Base-by-base conservation (phyloP, 2,888 invertebrate genomes). In the Masnerella sp. region DNA sequence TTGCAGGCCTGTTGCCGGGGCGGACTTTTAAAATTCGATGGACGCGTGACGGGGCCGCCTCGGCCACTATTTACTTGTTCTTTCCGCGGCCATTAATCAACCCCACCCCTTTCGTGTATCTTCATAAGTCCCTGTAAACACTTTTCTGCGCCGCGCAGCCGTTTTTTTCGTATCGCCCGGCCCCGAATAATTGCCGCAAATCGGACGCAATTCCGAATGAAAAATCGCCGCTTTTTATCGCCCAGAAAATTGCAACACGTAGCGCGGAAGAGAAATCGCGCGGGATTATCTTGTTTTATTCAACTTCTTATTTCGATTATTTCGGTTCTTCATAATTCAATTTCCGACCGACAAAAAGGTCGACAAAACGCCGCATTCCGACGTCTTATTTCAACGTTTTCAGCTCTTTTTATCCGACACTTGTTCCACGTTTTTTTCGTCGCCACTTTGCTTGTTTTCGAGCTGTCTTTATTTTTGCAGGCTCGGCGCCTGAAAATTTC, bases 51-150 rank as follows among this genome's bases (percentile, higher is more conserved):
- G 74, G 69, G 43, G 74, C 70, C 69, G 74, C 65, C 56, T 51
- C 74, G 40, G 61, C 52, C 70, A 70, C 61, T 75, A 67, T 75
- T 75, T 75, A 71, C 70, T 75, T 71, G 65, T 75, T 75, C 67
- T 52, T 70, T 70, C 74, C 52, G 51, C 58, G 30, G 67, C 43
- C 67, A 75, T 75, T 75, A 75, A 75, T 75, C 75, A 75, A 75
- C 71, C 70, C 76, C 69, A 72, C 72, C 74, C 58, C 47, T 70
- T 67, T 72, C 72, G 62, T 74, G 71, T 71, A 76, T 71, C 74
- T 59, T 71, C 56, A 68, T 68, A 69, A 71, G 51, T 45, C 56
- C 34, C 38, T 68, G 58, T 65, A 65, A 65, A 72, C 65, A 58
- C 72, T 65, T 65, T 52, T 72, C 54, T 72, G 12, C 51, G n/a